Percentiles rank a stretch among this genome's conserved stretches.
These are phyloP conservation scores for Emydoidea blandingii DNA, from an alignment of 2,797 vertebrate species.

Conservation along the genomic window DNA sequence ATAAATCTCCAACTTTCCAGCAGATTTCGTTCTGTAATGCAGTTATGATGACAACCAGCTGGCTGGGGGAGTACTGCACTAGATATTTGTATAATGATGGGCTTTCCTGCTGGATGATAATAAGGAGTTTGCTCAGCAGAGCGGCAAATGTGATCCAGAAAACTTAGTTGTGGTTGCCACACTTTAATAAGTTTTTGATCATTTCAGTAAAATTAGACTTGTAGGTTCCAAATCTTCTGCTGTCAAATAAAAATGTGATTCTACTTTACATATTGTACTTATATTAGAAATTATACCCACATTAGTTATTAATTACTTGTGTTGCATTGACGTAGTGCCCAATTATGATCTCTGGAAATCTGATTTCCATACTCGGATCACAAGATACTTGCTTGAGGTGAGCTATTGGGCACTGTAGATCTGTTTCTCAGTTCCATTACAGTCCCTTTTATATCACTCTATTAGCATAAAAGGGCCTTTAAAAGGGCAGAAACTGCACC, in stretches of 20 bases:
- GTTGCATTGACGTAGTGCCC: not conserved
- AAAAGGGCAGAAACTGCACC: not conserved
- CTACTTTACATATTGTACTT: not conserved
- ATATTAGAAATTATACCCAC: not conserved
- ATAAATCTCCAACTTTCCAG: slow-evolving; percentile 28
- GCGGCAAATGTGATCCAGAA: not conserved
- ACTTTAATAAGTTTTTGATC: slow-evolving; percentile 8
- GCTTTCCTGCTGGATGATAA: not conserved
- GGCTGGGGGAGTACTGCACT: not conserved
- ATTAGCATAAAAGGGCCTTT: not conserved
- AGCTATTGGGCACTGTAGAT: not conserved
- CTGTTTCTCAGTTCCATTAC: not conserved
- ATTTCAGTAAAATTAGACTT: slow-evolving; percentile 21
- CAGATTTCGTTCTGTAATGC: slow-evolving; percentile 37
- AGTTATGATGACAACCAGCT: slow-evolving; percentile 20
- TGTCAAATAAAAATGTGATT: not conserved
- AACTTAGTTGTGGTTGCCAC: not conserved
- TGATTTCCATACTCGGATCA: not conserved
- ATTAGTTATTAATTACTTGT: not conserved
- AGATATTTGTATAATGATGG: slow-evolving; percentile 1
- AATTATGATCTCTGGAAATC: not conserved
- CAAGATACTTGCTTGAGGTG: not conserved
- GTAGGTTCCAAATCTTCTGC: not conserved
- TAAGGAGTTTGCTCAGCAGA: slow-evolving; percentile 9
- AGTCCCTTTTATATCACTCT: not conserved